phyloP scores from a whole-genome alignment of 2,797 vertebrate genomes.

The Podargus strigoides region DNA sequence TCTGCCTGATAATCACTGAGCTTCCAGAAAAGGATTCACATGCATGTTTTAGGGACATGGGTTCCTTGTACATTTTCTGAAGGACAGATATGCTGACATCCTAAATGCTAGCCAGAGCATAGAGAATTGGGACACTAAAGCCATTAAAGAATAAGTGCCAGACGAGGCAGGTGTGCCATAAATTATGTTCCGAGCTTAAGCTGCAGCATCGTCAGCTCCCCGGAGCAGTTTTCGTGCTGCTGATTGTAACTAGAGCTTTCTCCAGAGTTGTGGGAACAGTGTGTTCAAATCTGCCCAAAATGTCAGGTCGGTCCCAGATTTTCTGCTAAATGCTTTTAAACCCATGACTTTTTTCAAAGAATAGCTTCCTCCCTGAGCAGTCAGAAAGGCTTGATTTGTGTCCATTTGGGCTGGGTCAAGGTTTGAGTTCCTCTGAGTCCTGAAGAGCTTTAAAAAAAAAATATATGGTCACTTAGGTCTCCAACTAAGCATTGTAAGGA shows the following conservation, averaged over 20 bases:
- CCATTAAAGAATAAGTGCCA: not conserved
- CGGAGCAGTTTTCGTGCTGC: not conserved
- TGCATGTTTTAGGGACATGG: fast-evolving
- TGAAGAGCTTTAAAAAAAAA: not conserved
- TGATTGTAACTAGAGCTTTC: not conserved
- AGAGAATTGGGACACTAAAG: not conserved
- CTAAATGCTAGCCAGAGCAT: not conserved
- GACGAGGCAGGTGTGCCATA: not conserved
- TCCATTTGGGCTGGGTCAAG: not conserved
- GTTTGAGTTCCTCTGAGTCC: not conserved
- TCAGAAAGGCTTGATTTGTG: not conserved
- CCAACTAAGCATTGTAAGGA: not conserved
- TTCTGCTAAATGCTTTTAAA: not conserved
- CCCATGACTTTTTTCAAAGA: not conserved
- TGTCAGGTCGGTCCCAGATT: not conserved
- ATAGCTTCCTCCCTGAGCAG: not conserved
- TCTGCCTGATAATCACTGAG: not conserved
- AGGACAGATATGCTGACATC: not conserved
- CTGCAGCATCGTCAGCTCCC: not conserved
- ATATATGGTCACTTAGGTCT: not conserved
- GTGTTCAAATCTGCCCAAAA: not conserved
- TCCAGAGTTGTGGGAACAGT: not conserved
- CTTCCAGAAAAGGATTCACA: not conserved
- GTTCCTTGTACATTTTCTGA: not conserved
- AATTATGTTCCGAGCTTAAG: not conserved